Conservation (phyloP, 2,888 invertebrate species). For the Pollenia angustigena region DNA sequence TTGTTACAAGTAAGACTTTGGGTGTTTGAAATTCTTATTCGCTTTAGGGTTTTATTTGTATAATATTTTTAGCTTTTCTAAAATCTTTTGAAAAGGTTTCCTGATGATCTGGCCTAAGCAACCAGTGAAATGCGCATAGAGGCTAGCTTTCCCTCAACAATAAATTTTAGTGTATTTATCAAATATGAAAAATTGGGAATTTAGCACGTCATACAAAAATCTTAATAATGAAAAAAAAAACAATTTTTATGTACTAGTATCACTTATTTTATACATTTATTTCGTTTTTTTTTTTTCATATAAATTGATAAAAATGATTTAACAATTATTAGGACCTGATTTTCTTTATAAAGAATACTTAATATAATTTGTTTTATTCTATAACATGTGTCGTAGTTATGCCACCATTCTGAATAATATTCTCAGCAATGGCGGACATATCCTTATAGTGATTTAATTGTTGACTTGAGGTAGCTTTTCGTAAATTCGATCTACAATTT, state of each 20-base stretch:
- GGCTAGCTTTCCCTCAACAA: too few relatives aligned
- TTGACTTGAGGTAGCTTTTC: slow-evolving; percentile 62
- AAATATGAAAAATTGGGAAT: too few relatives aligned
- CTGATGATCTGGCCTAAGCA: too few relatives aligned
- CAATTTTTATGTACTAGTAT: slow-evolving; percentile 48
- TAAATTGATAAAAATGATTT: slow-evolving; percentile 21
- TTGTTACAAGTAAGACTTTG: too few relatives aligned
- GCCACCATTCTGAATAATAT: slow-evolving; percentile 60
- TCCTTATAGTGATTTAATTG: slow-evolving; percentile 55
- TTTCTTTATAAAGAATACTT: neutral
- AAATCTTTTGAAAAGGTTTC: too few relatives aligned
- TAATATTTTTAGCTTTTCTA: too few relatives aligned
- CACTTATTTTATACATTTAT: slow-evolving; percentile 27
- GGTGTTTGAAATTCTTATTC: too few relatives aligned
- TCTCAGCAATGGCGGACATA: slow-evolving; percentile 58
- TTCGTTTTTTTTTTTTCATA: slow-evolving; percentile 25
- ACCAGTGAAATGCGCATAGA: too few relatives aligned
- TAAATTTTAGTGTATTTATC: too few relatives aligned
- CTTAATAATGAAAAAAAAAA: too few relatives aligned
- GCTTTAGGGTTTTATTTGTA: too few relatives aligned
- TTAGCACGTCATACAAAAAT: too few relatives aligned
- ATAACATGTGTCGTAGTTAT: slow-evolving; percentile 75
- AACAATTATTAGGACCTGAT: slow-evolving; percentile 15
- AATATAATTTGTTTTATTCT: slow-evolving; percentile 68
- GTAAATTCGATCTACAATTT: slow-evolving; percentile 62